Evolutionary conservation across 2,113 vertebrate species (phyloP).

Genomic region (Sarotherodon lohbergeri): DNA sequence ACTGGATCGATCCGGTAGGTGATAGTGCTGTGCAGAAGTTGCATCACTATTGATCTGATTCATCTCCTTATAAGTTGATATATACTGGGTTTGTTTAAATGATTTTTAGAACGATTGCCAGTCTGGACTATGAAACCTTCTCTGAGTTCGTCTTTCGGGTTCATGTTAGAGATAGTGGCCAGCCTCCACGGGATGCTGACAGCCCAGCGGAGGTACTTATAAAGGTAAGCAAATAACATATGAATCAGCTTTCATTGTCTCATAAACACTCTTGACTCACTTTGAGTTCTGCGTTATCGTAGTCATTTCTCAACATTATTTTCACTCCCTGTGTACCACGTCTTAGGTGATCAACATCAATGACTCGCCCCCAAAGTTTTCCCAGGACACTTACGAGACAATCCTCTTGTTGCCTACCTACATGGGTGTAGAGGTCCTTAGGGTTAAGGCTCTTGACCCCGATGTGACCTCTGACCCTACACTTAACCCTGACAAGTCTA

Average conservation of each 20-base stretch:
- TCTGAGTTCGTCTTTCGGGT: conserved; percentile 87
- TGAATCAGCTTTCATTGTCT: background rate
- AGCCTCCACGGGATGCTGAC: conserved; percentile 83
- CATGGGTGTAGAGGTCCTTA: conserved; percentile 84
- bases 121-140: conserved; percentile 88
- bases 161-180: conserved; percentile 89
- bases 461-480: conserved; percentile 81
- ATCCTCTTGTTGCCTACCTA: conserved; percentile 90
- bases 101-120: conserved; percentile 77
- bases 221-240: conserved; percentile 53
- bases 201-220: conserved; percentile 86
- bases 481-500: conserved; percentile 75
- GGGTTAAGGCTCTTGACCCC: conserved; percentile 85
- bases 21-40: background rate
- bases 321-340: background rate
- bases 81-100: background rate
- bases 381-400: conserved; percentile 85
- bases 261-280: background rate
- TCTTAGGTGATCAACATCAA: conserved; percentile 85
- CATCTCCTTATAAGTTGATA: background rate
- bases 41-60: background rate
- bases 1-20: conserved; percentile 86
- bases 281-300: background rate
- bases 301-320: background rate
- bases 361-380: conserved; percentile 91